phyloP scores from a whole-genome alignment of 1,140 invertebrate species.

The Leptonema lineaticorne region DNA sequence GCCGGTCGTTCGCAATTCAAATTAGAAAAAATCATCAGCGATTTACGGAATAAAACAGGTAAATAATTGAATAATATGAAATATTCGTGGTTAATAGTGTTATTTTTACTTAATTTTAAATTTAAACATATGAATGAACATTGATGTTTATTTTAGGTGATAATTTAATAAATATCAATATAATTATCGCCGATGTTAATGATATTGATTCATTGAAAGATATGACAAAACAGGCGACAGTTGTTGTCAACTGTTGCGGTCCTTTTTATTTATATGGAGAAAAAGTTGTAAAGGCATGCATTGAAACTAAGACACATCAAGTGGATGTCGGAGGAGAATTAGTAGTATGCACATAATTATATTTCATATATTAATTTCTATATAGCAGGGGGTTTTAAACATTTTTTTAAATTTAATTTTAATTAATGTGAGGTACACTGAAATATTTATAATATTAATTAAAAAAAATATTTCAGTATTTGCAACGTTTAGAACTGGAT shows the following conservation, averaged over 20 bases:
- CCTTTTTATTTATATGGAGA: slow-evolving; percentile 90
- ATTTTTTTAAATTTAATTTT: too few relatives aligned
- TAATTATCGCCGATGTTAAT: slow-evolving; percentile 77
- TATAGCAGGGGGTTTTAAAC: too few relatives aligned
- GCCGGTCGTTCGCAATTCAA: too few relatives aligned
- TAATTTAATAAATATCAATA: slow-evolving; percentile 62
- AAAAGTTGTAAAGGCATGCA: slow-evolving; percentile 86
- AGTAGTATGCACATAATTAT: slow-evolving; percentile 56
- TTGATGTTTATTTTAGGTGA: too few relatives aligned
- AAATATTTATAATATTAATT: background rate
- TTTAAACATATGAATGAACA: too few relatives aligned
- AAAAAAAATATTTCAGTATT: slow-evolving; percentile 62
- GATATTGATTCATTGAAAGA: slow-evolving; percentile 68
- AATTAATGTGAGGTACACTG: background rate
- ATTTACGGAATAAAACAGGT: too few relatives aligned
- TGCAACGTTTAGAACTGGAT: slow-evolving; percentile 81
- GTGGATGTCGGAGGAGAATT: slow-evolving; percentile 92
- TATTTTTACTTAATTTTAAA: too few relatives aligned
- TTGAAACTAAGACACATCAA: slow-evolving; percentile 78
- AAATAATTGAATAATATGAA: too few relatives aligned
- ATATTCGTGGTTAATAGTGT: too few relatives aligned
- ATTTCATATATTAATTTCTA: too few relatives aligned
- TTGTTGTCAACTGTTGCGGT: slow-evolving; percentile 86
- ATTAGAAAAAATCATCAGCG: too few relatives aligned
- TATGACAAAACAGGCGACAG: slow-evolving; percentile 74